Percentiles rank a stretch among this genome's conserved stretches.
These are phyloP conservation scores for Elegia similella DNA, from an alignment of 2,888 invertebrate species.

Conservation along the genomic window DNA sequence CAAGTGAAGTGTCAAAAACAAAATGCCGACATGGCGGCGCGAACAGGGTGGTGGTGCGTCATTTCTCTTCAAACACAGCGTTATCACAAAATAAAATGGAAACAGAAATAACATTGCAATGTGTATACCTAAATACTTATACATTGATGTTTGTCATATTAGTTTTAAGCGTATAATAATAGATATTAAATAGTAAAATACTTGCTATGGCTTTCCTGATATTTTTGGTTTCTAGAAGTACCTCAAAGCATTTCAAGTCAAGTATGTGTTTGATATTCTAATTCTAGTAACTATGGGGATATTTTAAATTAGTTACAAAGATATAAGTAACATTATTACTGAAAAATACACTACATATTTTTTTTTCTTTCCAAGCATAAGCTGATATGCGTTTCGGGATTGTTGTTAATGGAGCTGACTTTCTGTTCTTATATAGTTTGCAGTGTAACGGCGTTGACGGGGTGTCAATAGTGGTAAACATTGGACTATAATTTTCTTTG, in stretches of 20 bases:
- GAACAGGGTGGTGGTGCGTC: slow-evolving; percentile 36
- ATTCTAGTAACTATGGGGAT: too few species aligned
- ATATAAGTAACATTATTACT: too few species aligned
- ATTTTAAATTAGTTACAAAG: too few species aligned
- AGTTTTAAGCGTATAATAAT: too few species aligned
- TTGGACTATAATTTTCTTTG: slow-evolving; percentile 64
- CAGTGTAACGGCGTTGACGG: slow-evolving; percentile 58
- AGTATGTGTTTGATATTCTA: too few species aligned
- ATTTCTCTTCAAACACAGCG: slow-evolving; percentile 43
- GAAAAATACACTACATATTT: too few species aligned
- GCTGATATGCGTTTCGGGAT: background rate
- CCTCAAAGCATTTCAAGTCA: too few species aligned
- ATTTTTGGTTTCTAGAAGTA: too few species aligned
- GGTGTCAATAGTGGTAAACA: slow-evolving; percentile 56
- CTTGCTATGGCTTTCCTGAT: too few species aligned
- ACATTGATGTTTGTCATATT: too few species aligned
- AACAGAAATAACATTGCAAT: background rate
- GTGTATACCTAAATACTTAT: background rate
- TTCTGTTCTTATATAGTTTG: slow-evolving; percentile 12
- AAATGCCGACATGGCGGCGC: slow-evolving; percentile 56
- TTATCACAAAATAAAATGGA: background rate
- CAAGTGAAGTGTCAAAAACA: slow-evolving; percentile 80
- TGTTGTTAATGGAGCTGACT: background rate
- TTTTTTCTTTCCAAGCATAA: background rate
- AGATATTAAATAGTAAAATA: too few species aligned